Evolutionary conservation across 2,888 invertebrate genomes (phyloP), one percentile per base, ranked within the genome.

Genomic region (Liodrosophila aerea): DNA sequence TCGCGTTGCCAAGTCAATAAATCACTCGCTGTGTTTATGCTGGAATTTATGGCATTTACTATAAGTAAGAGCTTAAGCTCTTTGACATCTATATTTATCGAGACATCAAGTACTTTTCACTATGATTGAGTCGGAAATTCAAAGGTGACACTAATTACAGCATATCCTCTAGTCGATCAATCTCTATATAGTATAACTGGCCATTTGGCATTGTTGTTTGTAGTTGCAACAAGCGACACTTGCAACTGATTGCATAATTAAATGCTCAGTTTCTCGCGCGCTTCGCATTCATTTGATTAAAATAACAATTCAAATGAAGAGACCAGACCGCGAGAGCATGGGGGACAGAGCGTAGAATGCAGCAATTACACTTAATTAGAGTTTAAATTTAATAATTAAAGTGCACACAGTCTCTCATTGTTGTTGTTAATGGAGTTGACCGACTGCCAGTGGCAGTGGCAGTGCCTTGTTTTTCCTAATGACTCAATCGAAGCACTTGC

Each of bases 401-500:
- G 56, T 63, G 63, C 60, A n/a, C n/a, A n/a, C n/a, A n/a, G n/a
- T n/a, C n/a, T n/a, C n/a, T n/a, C 60, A 46, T 50, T 53, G 43
- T 61, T 57, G 46, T 27, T 50, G 37, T 30, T 76, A 76, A 76
- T 74, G 64, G 82, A 82, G 78, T 78, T 77, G 76, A 81, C 75
- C 82, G 78, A 56, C 59, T 33, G 40, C 40, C 18, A 46, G 45
- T 40, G 49, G 50, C 52, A 56, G 51, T 68, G 52, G 15, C 36
- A 11, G 13, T 12, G 16, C 22, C 31, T 8, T 43, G 11, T 59
- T n/a, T 12, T 34, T 1, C 45, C 33, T n/a, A 15, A 56, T 47
- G n/a, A 40, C 50, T 66, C 56, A 67, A 66, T 57, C 51, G 9
- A 15, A 29, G 29, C 44, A 52, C 1, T 29, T 30, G 16, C 9